Evolutionary conservation across 2,888 invertebrate genomes (phyloP), one percentile per base, ranked within the genome.

Genomic region (Tanypteryx hageni): DNA sequence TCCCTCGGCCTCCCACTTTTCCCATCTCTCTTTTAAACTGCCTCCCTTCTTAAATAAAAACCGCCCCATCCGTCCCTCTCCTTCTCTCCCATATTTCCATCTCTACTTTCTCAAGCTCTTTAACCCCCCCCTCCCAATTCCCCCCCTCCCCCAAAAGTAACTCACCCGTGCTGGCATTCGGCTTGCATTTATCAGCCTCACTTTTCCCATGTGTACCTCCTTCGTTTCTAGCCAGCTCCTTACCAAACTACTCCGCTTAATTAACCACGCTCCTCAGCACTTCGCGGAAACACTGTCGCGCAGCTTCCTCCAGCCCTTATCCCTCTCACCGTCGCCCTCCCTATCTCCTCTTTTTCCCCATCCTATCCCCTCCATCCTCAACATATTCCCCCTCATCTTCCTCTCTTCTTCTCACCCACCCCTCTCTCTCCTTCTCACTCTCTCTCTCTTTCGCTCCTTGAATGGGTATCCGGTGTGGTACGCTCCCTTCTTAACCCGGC

Each of bases 171-270:
- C 89, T 4, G 64, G 13, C 10, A n/a, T 44, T 64, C 18, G 22
- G 89, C n/a, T 44, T 64, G 89, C 68, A 68, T 89, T 68, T 68
- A 68, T 64, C 64, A 89, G 56, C 56, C 89, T 68, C 89, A 89
- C 89, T 89, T 89, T 64, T 64, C 64, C 56, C 89, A 44, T 89
- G 89, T 89, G 68, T 68, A 56, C 64, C 56, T 89, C 16, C 18
- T 64, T 64, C 89, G 9, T 64, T 89, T 18, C 89, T 44, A 68
- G 64, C 89, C 89, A 18, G 58, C 64, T 89, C 44, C 68, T 68
- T 89, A 68, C 68, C 89, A 31, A 44, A 64, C 89, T 89, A 89
- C 89, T 89, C 64, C 68, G 89, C 89, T 68, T 64, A 89, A 89
- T 89, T 89, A 89, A 89, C 68, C 89, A n/a, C 44, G 11, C 68